Evolutionary conservation across 1,140 invertebrate species (phyloP).

Genomic region (Eriocheir sinensis): DNA sequence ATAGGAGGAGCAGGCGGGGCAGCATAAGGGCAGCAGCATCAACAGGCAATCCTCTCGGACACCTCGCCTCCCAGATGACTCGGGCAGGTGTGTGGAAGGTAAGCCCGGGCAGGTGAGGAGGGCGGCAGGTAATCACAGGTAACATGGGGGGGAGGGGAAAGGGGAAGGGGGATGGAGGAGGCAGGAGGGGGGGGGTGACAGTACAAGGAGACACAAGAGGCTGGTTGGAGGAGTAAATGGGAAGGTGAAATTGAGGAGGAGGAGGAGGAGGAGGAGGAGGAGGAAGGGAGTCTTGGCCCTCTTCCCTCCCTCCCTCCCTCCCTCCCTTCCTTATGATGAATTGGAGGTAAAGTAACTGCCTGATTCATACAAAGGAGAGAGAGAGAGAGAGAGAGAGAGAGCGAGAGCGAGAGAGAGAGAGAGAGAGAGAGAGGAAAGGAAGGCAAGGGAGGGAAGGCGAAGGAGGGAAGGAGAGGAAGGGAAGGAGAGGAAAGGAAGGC

Average conservation of each 20-base stretch:
- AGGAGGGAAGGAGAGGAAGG: constrained; percentile 37
- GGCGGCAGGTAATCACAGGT: not conserved
- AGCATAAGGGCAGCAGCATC: not conserved
- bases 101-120: not conserved
- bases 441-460: not conserved
- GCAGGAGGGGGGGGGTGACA: not conserved
- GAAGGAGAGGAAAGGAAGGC: not conserved
- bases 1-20: not conserved
- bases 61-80: constrained; percentile 11
- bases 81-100: constrained; percentile 9
- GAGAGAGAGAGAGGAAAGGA: not conserved
- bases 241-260: too few relatives aligned
- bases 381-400: not conserved
- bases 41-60: not conserved
- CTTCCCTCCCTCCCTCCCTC: not conserved
- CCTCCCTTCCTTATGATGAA: not conserved
- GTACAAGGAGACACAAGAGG: not conserved
- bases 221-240: not conserved
- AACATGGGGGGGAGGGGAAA: not conserved
- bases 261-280: too few relatives aligned
- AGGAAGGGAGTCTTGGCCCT: not conserved
- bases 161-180: not conserved
- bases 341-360: not conserved
- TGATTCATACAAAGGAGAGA: not conserved
- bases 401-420: constrained; percentile 36